Conservation (phyloP, 2,888 invertebrate species). For the Pachymerium ferrugineum region DNA sequence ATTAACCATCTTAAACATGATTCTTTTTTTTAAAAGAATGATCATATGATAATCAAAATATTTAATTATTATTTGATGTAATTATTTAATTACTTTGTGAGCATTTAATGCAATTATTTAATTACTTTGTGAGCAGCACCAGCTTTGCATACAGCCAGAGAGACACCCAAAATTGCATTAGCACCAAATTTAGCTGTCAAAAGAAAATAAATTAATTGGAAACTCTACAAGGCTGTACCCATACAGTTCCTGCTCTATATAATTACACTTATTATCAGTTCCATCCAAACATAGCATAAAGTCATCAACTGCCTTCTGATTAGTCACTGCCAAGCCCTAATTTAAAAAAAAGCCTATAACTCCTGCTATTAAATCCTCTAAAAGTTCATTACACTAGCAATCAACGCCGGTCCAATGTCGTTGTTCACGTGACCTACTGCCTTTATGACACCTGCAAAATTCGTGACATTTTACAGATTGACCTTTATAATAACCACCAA, state of each 20-base stretch:
- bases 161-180: constrained; percentile 95
- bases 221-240: neutral
- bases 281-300: constrained; percentile 85
- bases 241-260: too few relatives aligned
- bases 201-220: constrained; percentile 27
- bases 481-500: too few relatives aligned
- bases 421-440: constrained; percentile 88
- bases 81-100: too few relatives aligned
- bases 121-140: constrained; percentile 90
- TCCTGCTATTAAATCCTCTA: too few relatives aligned
- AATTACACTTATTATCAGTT: constrained; percentile 80
- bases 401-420: constrained; percentile 52
- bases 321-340: constrained; percentile 73
- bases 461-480: neutral
- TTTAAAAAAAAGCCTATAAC: too few relatives aligned
- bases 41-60: too few relatives aligned
- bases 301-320: constrained; percentile 78
- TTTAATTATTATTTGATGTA: too few relatives aligned
- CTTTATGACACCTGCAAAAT: constrained; percentile 64
- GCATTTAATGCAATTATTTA: too few relatives aligned
- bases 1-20: too few relatives aligned
- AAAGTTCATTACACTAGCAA: constrained; percentile 46
- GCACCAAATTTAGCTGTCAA: constrained; percentile 83
- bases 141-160: constrained; percentile 93
- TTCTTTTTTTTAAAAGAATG: too few relatives aligned